phyloP scores from a whole-genome alignment of 2,113 vertebrate species.

The Agapornis roseicollis region DNA sequence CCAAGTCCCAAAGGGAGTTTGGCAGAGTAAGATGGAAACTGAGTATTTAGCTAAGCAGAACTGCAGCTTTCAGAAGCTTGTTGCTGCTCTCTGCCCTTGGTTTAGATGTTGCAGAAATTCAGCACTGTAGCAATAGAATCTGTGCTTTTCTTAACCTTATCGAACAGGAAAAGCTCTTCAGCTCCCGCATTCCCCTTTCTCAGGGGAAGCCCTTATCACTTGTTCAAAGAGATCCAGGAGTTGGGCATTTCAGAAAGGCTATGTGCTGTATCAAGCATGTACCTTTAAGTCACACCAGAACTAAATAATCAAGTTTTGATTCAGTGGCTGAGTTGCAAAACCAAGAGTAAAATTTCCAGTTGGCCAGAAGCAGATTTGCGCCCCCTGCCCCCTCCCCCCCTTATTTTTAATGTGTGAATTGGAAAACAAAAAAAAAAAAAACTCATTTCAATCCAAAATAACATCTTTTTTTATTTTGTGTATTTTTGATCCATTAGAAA shows the following conservation, averaged over 20 bases:
- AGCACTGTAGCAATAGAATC: background rate
- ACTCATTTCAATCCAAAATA: background rate
- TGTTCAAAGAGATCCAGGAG: background rate
- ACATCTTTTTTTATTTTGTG: background rate
- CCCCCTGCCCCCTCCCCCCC: fast-evolving
- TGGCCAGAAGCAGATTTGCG: background rate
- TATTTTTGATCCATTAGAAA: background rate
- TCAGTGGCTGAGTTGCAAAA: background rate
- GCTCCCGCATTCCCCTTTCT: background rate
- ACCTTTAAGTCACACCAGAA: background rate
- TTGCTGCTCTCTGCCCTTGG: background rate
- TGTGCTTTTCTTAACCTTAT: background rate
- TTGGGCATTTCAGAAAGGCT: background rate
- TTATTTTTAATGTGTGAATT: background rate
- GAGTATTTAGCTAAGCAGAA: background rate
- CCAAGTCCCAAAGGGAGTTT: background rate
- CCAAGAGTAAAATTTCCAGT: background rate
- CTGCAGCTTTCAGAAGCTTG: background rate
- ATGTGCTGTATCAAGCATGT: background rate
- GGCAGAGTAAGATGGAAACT: background rate
- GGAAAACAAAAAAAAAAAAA: background rate
- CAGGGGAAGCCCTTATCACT: background rate
- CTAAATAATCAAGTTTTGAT: background rate
- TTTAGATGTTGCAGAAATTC: background rate
- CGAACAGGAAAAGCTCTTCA: background rate